Percentiles rank a stretch among this genome's conserved stretches.
Evolutionary conservation across 2,888 invertebrate species (phyloP).

Genomic region (Torymus texanus): DNA sequence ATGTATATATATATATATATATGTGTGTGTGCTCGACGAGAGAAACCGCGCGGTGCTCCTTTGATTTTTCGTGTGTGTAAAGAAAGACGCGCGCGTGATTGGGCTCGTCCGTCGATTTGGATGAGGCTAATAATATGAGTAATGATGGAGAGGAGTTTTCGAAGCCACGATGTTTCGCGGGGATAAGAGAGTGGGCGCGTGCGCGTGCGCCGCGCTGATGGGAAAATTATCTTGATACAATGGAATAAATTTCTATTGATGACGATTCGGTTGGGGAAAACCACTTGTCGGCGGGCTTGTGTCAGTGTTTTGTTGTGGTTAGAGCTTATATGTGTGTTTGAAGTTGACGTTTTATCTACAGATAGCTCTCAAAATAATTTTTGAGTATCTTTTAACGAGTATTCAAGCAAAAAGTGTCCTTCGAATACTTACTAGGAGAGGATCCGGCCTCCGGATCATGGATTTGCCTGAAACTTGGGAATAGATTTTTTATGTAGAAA

Average conservation of each 20-base stretch:
- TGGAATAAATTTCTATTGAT: slow-evolving; percentile 13
- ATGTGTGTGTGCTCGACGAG: not conserved
- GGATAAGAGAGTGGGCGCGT: slow-evolving; percentile 15
- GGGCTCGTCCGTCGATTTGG: not conserved
- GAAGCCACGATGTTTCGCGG: slow-evolving; percentile 14
- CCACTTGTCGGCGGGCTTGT: too few species aligned
- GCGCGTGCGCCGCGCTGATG: slow-evolving; percentile 14
- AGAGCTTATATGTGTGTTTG: too few species aligned
- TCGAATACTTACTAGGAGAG: too few species aligned
- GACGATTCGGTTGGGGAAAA: not conserved
- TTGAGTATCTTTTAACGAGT: too few species aligned
- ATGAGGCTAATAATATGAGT: slow-evolving; percentile 26
- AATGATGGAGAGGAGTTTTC: slow-evolving; percentile 7
- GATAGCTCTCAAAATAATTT: too few species aligned
- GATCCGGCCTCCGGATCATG: too few species aligned
- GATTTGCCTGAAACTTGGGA: too few species aligned
- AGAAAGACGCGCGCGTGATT: not conserved
- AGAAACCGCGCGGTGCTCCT: not conserved
- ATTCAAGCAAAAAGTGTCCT: too few species aligned
- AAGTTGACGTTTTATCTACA: too few species aligned
- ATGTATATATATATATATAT: too few species aligned
- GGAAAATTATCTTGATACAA: slow-evolving; percentile 51
- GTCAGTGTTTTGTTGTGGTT: too few species aligned
- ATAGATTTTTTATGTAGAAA: too few species aligned
- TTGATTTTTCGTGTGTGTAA: slow-evolving; percentile 34